Evolutionary conservation across 2,113 vertebrate genomes (phyloP).

Genomic region (Calypte anna): DNA sequence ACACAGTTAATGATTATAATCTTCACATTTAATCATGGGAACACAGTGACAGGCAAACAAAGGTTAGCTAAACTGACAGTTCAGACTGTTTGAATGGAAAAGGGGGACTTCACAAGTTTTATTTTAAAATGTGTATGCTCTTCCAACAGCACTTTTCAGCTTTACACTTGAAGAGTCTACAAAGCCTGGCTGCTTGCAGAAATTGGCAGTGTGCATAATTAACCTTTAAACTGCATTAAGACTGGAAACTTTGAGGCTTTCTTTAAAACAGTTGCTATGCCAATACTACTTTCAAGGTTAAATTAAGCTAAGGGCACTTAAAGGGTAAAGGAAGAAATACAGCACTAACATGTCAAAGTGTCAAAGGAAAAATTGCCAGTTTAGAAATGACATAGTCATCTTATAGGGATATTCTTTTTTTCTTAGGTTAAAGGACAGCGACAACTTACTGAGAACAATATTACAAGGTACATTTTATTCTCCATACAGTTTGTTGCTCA

Average conservation of each 20-base stretch:
- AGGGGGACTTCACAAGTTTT: slow-evolving; percentile 47
- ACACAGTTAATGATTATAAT: slow-evolving; percentile 83
- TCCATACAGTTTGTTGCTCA: neutral
- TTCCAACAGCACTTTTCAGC: slow-evolving; percentile 32
- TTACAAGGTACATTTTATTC: neutral
- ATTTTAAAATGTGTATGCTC: slow-evolving; percentile 63
- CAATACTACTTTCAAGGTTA: slow-evolving; percentile 20
- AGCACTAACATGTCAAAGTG: neutral
- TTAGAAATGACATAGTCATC: slow-evolving; percentile 34
- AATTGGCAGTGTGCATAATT: slow-evolving; percentile 42
- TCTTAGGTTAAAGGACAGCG: neutral
- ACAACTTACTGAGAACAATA: neutral
- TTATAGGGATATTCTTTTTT: neutral
- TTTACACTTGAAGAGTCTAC: neutral
- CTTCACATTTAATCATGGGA: slow-evolving; percentile 83
- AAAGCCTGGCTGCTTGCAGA: slow-evolving; percentile 8
- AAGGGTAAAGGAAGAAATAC: slow-evolving; percentile 32
- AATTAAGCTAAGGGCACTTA: slow-evolving; percentile 3
- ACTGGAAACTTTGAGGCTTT: slow-evolving; percentile 15
- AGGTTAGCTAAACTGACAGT: slow-evolving; percentile 81
- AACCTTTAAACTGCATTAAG: slow-evolving; percentile 41
- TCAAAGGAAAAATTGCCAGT: neutral
- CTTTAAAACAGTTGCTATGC: slow-evolving; percentile 41
- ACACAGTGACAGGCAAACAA: slow-evolving; percentile 81
- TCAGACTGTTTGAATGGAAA: slow-evolving; percentile 61